These are phyloP conservation scores for Oncorhynchus nerka DNA, from an alignment of 2,113 vertebrate species.

Conservation along the genomic window DNA sequence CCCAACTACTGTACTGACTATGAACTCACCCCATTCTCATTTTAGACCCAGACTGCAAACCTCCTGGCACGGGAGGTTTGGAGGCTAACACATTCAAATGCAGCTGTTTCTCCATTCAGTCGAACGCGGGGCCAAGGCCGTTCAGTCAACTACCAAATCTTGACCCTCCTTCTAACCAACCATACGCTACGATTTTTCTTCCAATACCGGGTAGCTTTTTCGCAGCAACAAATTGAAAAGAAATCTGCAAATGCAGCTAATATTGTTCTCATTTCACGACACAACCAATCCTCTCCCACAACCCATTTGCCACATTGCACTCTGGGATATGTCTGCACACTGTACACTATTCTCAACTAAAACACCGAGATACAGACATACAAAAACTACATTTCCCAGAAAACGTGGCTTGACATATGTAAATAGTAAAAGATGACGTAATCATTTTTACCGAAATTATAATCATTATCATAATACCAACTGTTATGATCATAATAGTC, in stretches of 20 bases:
- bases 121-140: constrained; percentile 10
- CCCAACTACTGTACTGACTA: not conserved
- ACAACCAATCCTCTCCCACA: not conserved
- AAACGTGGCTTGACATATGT: not conserved
- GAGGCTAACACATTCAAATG: constrained; percentile 85
- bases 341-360: not conserved
- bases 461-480: not conserved
- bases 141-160: constrained; percentile 29
- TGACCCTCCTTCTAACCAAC: constrained; percentile 29
- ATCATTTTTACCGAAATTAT: not conserved
- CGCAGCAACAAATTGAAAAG: constrained; percentile 1
- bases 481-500: not conserved
- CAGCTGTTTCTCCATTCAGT: constrained; percentile 86
- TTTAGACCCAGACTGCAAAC: constrained; percentile 74
- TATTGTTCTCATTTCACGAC: not conserved
- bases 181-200: constrained; percentile 40
- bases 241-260: constrained; percentile 11
- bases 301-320: constrained; percentile 14
- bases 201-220: constrained; percentile 8
- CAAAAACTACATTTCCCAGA: constrained; percentile 42
- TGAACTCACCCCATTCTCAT: constrained; percentile 79
- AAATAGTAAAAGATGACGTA: not conserved
- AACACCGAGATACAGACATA: not conserved
- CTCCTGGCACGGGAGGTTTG: constrained; percentile 83
- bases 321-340: constrained; percentile 32